A percentile compares a stretch with the other conserved stretches of the same genome.
These are phyloP conservation scores for Chunga burmeisteri DNA, from an alignment of 2,113 vertebrate species.

Conservation along the genomic window DNA sequence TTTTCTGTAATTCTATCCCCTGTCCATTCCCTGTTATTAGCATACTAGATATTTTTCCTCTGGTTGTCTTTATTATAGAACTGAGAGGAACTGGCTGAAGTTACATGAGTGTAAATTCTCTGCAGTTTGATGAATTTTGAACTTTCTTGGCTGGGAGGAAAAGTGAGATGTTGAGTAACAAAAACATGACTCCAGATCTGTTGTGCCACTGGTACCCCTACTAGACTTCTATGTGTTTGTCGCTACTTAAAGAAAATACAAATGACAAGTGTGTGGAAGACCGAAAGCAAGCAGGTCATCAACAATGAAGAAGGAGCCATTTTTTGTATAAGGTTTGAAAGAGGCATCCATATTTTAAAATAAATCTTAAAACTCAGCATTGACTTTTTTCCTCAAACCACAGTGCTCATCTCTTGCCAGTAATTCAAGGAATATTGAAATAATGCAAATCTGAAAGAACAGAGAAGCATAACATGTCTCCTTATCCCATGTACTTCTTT, in stretches of 20 bases:
- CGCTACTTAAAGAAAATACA: background rate
- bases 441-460: background rate
- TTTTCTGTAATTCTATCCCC: background rate
- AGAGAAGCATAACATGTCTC: background rate
- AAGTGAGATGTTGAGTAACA: background rate
- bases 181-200: background rate
- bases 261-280: background rate
- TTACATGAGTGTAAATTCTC: background rate
- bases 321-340: background rate
- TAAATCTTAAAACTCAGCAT: background rate
- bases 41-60: background rate
- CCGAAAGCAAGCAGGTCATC: background rate
- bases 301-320: background rate
- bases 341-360: background rate
- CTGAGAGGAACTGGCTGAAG: background rate
- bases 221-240: background rate
- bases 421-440: background rate
- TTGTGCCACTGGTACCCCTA: background rate
- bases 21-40: background rate
- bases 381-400: background rate
- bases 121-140: background rate
- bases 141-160: background rate
- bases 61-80: background rate
- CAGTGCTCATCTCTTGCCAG: background rate
- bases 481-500: background rate